Evolutionary conservation across 2,888 invertebrate genomes (phyloP).

Genomic region (Agrilus cyanescens): DNA sequence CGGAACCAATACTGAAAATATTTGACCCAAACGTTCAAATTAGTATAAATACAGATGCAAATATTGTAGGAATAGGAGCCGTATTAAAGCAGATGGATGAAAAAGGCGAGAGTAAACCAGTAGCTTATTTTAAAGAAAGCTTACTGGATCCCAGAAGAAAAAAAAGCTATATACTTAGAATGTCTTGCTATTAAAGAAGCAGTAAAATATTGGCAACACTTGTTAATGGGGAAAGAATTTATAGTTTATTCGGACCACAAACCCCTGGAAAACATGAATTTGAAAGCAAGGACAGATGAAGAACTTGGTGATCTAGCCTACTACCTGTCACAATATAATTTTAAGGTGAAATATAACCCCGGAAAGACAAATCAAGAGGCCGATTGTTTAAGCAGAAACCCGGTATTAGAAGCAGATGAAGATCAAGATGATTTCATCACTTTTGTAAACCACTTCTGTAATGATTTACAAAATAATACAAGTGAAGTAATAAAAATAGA

Average conservation of each 20-base stretch:
- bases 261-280: slow-evolving; percentile 15
- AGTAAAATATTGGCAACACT: slow-evolving; percentile 18
- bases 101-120: too few species aligned
- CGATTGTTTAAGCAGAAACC: slow-evolving; percentile 13
- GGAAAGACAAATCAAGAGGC: slow-evolving; percentile 14
- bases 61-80: slow-evolving; percentile 16
- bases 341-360: slow-evolving; percentile 14
- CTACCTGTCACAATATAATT: slow-evolving; percentile 16
- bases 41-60: slow-evolving; percentile 11
- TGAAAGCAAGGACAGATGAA: slow-evolving; percentile 16
- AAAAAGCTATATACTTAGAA: slow-evolving; percentile 19
- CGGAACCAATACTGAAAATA: slow-evolving; percentile 5
- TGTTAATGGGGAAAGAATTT: slow-evolving; percentile 17
- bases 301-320: slow-evolving; percentile 15
- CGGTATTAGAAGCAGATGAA: slow-evolving; percentile 9
- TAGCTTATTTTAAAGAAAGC: slow-evolving; percentile 14
- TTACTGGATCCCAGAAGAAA: slow-evolving; percentile 17
- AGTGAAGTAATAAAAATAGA: too few species aligned
- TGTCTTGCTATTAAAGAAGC: slow-evolving; percentile 18
- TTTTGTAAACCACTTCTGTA: too few species aligned
- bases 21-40: slow-evolving; percentile 5
- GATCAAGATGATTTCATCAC: slow-evolving; percentile 9
- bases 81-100: slow-evolving; percentile 14
- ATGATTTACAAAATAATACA: too few species aligned
- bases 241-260: slow-evolving; percentile 17